Percentiles rank a stretch among this genome's conserved stretches.
These are phyloP conservation scores for Junonia oenone DNA, from an alignment of 2,888 invertebrate genomes.

Conservation along the genomic window DNA sequence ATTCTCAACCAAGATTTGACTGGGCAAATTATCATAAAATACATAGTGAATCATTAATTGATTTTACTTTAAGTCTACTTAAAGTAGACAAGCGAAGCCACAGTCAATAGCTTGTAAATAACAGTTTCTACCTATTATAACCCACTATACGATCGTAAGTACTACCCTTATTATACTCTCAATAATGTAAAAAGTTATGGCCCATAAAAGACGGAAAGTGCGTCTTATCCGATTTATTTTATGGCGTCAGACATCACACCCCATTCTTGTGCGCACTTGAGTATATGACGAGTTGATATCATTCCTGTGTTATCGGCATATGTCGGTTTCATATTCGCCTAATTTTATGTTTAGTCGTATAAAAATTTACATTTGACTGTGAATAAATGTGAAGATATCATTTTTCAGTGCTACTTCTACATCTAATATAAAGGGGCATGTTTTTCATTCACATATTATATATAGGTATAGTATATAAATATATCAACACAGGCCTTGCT, in stretches of 20 bases:
- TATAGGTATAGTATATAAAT: too few species aligned
- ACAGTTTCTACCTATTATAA: neutral
- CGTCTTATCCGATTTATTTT: constrained; percentile 3
- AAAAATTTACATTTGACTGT: too few species aligned
- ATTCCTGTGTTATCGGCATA: neutral
- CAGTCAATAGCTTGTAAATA: neutral
- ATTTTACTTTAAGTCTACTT: too few species aligned
- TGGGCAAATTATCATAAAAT: too few species aligned
- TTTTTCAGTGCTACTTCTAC: too few species aligned
- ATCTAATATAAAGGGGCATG: too few species aligned
- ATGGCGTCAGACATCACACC: neutral
- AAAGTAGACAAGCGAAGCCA: too few species aligned
- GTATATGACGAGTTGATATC: neutral
- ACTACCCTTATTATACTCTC: constrained; percentile 9
- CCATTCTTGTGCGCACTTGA: neutral
- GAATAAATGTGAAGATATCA: too few species aligned
- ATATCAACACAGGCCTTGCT: too few species aligned
- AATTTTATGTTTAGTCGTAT: neutral
- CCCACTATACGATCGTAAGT: neutral
- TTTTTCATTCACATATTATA: too few species aligned
- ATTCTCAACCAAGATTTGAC: too few species aligned
- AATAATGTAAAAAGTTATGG: constrained; percentile 14
- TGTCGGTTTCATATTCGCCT: neutral
- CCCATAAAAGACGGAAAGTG: neutral
- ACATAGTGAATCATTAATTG: too few species aligned